Evolutionary conservation across 2,113 vertebrate species (phyloP).

Genomic region (Dromaius novaehollandiae): DNA sequence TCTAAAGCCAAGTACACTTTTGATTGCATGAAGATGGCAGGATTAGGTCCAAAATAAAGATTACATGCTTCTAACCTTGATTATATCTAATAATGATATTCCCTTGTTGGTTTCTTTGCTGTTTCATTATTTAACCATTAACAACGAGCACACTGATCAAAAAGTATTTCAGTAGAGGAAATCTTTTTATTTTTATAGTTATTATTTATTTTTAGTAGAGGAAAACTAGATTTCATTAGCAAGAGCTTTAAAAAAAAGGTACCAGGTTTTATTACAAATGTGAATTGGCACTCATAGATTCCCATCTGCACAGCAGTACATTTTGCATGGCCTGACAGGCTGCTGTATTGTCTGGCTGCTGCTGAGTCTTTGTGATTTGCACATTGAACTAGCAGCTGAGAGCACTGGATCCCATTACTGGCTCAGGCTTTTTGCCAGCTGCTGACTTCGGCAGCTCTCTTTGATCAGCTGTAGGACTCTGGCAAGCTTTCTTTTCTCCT

Average conservation of each 20-base stretch:
- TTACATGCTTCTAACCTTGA: background rate
- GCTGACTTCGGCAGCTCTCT: background rate
- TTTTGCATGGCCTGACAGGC: background rate
- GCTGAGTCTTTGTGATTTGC: background rate
- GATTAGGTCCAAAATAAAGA: background rate
- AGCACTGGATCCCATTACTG: background rate
- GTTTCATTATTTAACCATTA: background rate
- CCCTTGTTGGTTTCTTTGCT: background rate
- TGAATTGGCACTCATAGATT: background rate
- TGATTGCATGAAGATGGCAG: background rate
- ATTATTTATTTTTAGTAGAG: too few species aligned
- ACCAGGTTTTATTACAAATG: background rate
- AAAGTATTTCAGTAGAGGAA: background rate
- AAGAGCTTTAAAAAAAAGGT: background rate
- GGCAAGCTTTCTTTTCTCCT: background rate
- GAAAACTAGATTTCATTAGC: background rate
- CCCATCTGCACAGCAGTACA: background rate
- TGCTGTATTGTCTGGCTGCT: background rate
- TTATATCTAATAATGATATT: background rate
- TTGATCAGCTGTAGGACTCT: background rate
- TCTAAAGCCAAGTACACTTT: background rate
- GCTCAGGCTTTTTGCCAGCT: slow-evolving; percentile 10
- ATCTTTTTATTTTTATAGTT: too few species aligned
- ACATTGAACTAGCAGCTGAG: rapidly evolving
- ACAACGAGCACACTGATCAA: background rate